Evolutionary conservation across 2,888 invertebrate genomes (phyloP), one percentile per base, ranked within the genome.

Genomic region (Drosophila limbata): DNA sequence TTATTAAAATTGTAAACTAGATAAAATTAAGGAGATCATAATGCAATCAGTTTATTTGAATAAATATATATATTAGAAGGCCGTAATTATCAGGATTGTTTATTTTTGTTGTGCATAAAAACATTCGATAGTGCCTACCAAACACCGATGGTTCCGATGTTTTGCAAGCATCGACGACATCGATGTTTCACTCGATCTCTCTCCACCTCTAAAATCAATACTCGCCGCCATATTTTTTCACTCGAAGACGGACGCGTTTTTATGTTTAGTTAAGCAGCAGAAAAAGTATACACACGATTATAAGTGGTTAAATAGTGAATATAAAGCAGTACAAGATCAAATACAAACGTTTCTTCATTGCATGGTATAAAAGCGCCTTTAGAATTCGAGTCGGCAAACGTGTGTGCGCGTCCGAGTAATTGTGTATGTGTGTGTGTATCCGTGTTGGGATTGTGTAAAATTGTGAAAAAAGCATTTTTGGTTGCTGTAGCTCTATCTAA

Each of bases 191-290:
- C n/a, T n/a, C n/a, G n/a, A n/a, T n/a, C n/a, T n/a, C n/a, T n/a
- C n/a, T n/a, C n/a, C n/a, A n/a, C n/a, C n/a, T n/a, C n/a, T n/a
- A n/a, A n/a, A 85, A 85, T 85, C 88, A 84, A 85, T 85, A 85
- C 55, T 71, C 71, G 84, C 86, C 85, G 85, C 85, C 85, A 86
- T 86, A 88, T 86, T 86, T 86, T 88, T 85, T 86, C 88, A 83
- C 80, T 74, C 63, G 60, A 42, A 64, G 59, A 63, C 67, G 73
- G 78, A 80, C 85, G 88, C 88, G 77, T 68, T 79, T 62, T 69
- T 59, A 76, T 75, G 77, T 74, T 70, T 70, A 74, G 62, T 44
- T 78, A 77, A 73, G 75, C 69, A 83, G 44, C 45, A 66, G 68
- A 77, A 71, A 53, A 13, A 66, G 40, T 65, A 50, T 21, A 28